These are phyloP conservation scores for Spodoptera littoralis DNA, from an alignment of 2,888 invertebrate genomes.

Conservation along the genomic window DNA sequence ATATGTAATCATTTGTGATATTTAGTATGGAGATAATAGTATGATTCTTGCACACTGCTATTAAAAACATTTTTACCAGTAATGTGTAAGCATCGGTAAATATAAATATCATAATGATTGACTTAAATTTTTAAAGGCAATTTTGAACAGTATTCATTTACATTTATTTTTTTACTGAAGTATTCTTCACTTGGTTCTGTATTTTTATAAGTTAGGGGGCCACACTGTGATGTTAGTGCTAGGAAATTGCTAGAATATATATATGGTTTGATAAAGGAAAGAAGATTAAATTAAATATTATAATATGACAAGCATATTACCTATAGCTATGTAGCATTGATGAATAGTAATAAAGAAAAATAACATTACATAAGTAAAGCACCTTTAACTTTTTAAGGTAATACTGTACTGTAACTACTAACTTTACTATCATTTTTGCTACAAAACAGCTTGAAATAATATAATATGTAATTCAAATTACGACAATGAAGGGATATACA, in stretches of 20 bases:
- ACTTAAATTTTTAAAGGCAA: slow-evolving; percentile 21
- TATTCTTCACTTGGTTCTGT: slow-evolving; percentile 21
- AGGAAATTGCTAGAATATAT: slow-evolving; percentile 59
- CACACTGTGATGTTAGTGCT: slow-evolving; percentile 73
- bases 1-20: slow-evolving; percentile 19
- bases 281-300: slow-evolving; percentile 5
- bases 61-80: too few relatives aligned
- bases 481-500: slow-evolving; percentile 1
- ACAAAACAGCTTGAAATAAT: slow-evolving; percentile 22
- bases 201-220: slow-evolving; percentile 54
- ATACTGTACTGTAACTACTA: neutral
- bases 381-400: too few relatives aligned
- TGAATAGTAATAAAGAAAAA: slow-evolving; percentile 1
- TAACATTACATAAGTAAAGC: too few relatives aligned
- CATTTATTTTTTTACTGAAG: slow-evolving; percentile 29
- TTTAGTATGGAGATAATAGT: neutral
- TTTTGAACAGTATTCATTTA: slow-evolving; percentile 56
- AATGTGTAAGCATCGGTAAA: too few relatives aligned
- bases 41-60: too few relatives aligned
- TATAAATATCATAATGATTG: too few relatives aligned
- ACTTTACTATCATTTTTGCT: slow-evolving; percentile 8
- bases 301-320: slow-evolving; percentile 5
- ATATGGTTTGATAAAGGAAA: slow-evolving; percentile 28
- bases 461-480: neutral
- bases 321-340: slow-evolving; percentile 1